Conservation (phyloP, 2,888 invertebrate species). For the Meloe dianella region DNA sequence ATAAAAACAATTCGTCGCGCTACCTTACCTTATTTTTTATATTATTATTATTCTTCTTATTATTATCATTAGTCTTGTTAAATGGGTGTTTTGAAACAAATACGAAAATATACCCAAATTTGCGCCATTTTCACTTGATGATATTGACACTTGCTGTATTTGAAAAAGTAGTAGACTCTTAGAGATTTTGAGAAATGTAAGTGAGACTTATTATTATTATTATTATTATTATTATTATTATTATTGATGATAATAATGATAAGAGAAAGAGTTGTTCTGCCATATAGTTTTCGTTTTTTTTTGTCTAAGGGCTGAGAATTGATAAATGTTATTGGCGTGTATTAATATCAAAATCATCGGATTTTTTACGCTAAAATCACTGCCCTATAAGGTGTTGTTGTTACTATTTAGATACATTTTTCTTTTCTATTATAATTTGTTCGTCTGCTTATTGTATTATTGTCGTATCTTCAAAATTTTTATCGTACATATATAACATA, state of each 20-base stretch:
- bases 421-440: conserved; percentile 16
- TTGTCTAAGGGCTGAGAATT: background rate
- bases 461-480: conserved; percentile 31
- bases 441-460: conserved; percentile 30
- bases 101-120: background rate
- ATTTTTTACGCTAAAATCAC: background rate
- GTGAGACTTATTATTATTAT: background rate
- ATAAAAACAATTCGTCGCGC: conserved; percentile 44
- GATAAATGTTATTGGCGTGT: background rate
- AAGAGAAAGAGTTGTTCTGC: background rate
- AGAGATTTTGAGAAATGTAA: background rate
- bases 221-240: background rate
- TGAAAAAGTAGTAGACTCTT: background rate
- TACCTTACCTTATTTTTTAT: conserved; percentile 46
- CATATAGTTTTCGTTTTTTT: background rate
- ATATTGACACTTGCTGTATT: conserved; percentile 5
- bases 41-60: background rate
- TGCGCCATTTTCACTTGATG: background rate
- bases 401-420: conserved; percentile 15
- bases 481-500: conserved; percentile 15
- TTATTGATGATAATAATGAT: background rate
- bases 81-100: background rate
- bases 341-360: background rate
- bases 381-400: conserved; percentile 9
- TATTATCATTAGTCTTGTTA: background rate